Conservation (phyloP, 2,113 vertebrate species). For the Thermophis baileyi region DNA sequence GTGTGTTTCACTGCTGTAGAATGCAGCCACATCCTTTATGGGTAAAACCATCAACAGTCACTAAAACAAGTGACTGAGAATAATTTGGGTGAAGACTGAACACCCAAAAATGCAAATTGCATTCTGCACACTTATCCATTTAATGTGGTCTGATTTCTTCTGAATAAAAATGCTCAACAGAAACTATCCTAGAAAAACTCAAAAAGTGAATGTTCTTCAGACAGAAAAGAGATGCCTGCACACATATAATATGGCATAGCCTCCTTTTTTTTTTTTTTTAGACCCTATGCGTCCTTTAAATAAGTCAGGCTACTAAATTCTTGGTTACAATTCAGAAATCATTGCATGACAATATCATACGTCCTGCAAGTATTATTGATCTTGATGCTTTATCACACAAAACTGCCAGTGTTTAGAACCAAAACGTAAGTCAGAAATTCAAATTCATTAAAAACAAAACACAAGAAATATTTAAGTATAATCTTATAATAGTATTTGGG, state of each 20-base stretch:
- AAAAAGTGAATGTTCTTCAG: background rate
- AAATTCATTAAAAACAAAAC: background rate
- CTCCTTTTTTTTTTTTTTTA: too few species aligned
- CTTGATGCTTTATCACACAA: background rate
- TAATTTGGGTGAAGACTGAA: background rate
- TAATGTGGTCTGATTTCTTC: background rate
- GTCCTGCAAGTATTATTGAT: background rate
- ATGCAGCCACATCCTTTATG: slow-evolving; percentile 16
- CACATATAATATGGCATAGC: background rate
- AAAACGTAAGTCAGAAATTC: background rate
- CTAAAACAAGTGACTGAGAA: background rate
- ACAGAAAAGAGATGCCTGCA: background rate
- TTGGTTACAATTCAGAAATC: background rate
- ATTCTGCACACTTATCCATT: background rate
- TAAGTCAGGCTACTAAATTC: background rate
- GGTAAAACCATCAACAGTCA: slow-evolving; percentile 14
- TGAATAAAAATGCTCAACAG: background rate
- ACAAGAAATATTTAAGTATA: background rate
- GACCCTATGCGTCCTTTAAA: background rate
- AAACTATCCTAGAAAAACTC: background rate
- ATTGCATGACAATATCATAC: background rate
- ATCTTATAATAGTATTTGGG: background rate
- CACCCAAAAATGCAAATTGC: background rate
- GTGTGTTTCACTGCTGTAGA: slow-evolving; percentile 17
- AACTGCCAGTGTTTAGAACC: background rate